A percentile compares a stretch with the other conserved stretches of the same genome.
These are phyloP conservation scores for Coendou prehensilis DNA, from an alignment of 2,797 vertebrate genomes.

Conservation along the genomic window DNA sequence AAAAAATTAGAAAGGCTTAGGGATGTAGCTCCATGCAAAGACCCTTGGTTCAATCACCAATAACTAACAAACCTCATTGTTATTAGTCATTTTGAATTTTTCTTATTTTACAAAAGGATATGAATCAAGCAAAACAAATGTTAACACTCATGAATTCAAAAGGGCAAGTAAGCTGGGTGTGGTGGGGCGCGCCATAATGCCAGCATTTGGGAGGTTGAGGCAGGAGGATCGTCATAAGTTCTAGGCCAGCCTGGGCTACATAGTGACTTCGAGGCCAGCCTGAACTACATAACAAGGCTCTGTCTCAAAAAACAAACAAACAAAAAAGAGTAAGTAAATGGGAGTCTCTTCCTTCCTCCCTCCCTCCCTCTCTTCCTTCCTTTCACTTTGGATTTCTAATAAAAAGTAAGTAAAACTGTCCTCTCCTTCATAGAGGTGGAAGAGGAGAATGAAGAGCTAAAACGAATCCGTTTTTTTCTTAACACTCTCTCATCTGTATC, in stretches of 20 bases:
- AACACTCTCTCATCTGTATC: not conserved
- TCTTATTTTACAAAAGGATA: not conserved
- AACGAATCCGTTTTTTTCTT: not conserved
- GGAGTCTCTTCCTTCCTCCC: too few relatives aligned
- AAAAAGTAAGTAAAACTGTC: not conserved
- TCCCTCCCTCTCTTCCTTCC: not conserved
- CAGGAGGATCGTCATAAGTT: not conserved
- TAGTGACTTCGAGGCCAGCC: not conserved
- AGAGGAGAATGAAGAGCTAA: conserved; percentile 22
- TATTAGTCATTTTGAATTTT: not conserved
- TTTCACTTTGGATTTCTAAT: not conserved
- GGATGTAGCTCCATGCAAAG: not conserved
- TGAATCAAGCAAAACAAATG: not conserved
- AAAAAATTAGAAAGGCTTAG: not conserved
- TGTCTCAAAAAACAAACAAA: not conserved
- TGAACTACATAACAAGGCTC: not conserved
- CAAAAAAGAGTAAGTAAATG: not conserved
- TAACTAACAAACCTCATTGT: not conserved
- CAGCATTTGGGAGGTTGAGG: not conserved
- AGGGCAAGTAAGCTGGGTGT: not conserved
- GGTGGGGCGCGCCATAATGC: not conserved
- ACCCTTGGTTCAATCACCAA: not conserved
- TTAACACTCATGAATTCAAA: not conserved
- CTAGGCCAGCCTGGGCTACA: not conserved
- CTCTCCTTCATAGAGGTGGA: not conserved